Percentiles rank a stretch among this genome's conserved stretches.
phyloP scores from a whole-genome alignment of 2,888 invertebrate genomes.

The Ctena decussata region DNA sequence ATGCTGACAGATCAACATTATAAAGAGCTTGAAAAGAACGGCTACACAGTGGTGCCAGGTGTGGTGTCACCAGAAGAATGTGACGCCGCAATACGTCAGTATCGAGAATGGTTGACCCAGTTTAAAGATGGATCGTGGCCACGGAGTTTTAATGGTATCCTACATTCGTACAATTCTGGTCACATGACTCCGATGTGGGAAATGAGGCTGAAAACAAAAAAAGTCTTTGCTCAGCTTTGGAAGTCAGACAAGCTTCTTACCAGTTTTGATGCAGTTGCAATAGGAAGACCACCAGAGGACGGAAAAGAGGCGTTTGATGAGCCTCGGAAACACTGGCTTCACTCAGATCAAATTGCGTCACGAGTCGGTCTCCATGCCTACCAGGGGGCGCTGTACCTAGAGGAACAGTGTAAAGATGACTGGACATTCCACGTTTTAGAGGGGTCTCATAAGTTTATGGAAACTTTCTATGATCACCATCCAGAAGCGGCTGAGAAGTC shows the following conservation, averaged over 20 bases:
- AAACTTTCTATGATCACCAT: constrained; percentile 56
- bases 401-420: constrained; percentile 73
- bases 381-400: constrained; percentile 79
- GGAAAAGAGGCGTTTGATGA: constrained; percentile 51
- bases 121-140: constrained; percentile 36
- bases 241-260: constrained; percentile 76
- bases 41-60: constrained; percentile 61
- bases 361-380: constrained; percentile 79
- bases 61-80: constrained; percentile 60
- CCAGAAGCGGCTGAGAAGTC: neutral
- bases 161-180: constrained; percentile 18
- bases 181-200: constrained; percentile 14
- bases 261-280: constrained; percentile 77
- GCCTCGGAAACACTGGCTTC: constrained; percentile 72
- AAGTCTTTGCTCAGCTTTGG: constrained; percentile 75
- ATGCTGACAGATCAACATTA: constrained; percentile 60
- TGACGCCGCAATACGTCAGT: constrained; percentile 59
- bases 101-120: constrained; percentile 54
- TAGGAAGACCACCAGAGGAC: constrained; percentile 75
- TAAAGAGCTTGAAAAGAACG: constrained; percentile 60
- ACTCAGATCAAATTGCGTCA: constrained; percentile 75
- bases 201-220: constrained; percentile 46
- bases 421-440: constrained; percentile 75
- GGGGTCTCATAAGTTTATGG: constrained; percentile 70
- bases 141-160: constrained; percentile 8